A percentile compares a stretch with the other conserved stretches of the same genome.
phyloP scores from a whole-genome alignment of 1,140 invertebrate species.

The Zaprionus capensis region DNA sequence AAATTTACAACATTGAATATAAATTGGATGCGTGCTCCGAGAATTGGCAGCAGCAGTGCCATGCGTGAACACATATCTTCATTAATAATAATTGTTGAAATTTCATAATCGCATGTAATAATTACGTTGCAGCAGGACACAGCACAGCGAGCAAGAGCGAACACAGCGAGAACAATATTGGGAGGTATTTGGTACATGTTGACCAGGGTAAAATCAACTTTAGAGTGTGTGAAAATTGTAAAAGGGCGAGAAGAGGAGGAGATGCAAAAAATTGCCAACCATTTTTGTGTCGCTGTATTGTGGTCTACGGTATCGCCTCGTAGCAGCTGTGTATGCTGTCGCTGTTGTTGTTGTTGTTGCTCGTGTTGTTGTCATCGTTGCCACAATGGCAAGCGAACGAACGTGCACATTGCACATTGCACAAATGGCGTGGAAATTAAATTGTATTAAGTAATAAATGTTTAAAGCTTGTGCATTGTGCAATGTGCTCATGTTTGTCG shows the following conservation, averaged over 20 bases:
- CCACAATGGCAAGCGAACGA: constrained; percentile 40
- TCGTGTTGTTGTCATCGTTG: constrained; percentile 32
- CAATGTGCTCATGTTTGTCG: constrained; percentile 30
- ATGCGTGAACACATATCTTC: constrained; percentile 36
- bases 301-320: constrained; percentile 33
- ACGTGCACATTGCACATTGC: constrained; percentile 36
- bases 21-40: constrained; percentile 5
- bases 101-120: constrained; percentile 44
- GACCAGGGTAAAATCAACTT: constrained; percentile 20
- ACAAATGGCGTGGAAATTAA: constrained; percentile 56
- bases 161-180: background rate
- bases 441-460: constrained; percentile 61
- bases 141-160: background rate
- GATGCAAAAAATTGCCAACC: constrained; percentile 11
- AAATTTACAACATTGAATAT: constrained; percentile 39
- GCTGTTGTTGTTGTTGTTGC: constrained; percentile 8
- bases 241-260: background rate
- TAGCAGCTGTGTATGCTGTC: constrained; percentile 24
- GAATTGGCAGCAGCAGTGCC: constrained; percentile 13
- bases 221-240: constrained; percentile 18
- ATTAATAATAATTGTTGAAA: constrained; percentile 53
- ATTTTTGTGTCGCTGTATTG: constrained; percentile 26
- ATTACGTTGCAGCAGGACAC: constrained; percentile 13
- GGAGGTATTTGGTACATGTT: constrained; percentile 30
- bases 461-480: constrained; percentile 50